phyloP scores from a whole-genome alignment of 2,888 invertebrate genomes.

The Drosophila peninsularis region DNA sequence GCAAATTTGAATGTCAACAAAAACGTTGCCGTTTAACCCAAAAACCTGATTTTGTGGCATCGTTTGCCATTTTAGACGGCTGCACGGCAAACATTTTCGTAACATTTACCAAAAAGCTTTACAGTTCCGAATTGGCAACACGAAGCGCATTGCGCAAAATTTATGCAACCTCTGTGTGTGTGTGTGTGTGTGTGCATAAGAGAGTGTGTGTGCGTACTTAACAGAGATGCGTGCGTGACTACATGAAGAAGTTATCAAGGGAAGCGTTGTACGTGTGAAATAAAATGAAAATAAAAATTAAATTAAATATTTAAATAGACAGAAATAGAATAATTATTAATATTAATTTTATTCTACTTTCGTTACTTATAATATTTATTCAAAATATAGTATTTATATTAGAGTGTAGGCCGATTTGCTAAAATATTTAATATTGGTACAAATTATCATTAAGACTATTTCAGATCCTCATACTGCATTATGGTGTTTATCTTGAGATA shows the following conservation, averaged over 20 bases:
- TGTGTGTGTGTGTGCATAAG: not conserved
- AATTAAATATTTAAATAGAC: not conserved
- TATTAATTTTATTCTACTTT: no score
- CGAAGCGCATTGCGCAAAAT: constrained; percentile 58
- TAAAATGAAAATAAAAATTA: no score
- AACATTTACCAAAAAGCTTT: constrained; percentile 62
- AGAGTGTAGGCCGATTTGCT: no score
- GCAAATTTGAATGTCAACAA: constrained; percentile 80
- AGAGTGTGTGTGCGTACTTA: constrained; percentile 27
- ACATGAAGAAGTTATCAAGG: constrained; percentile 9
- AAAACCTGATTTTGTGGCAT: constrained; percentile 75
- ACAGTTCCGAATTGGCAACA: constrained; percentile 51
- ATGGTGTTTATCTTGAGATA: no score
- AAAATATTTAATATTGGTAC: no score
- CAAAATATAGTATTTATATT: not conserved
- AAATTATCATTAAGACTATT: no score
- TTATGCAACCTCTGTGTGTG: constrained; percentile 42
- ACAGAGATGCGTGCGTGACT: constrained; percentile 54
- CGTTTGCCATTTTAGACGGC: constrained; percentile 60
- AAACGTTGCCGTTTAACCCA: constrained; percentile 78
- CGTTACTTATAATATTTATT: no score
- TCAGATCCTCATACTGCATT: no score
- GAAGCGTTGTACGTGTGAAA: not conserved
- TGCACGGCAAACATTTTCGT: constrained; percentile 50
- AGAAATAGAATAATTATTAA: no score